These are phyloP conservation scores for Xiphophorus couchianus DNA, from an alignment of 2,113 vertebrate species.

Conservation along the genomic window DNA sequence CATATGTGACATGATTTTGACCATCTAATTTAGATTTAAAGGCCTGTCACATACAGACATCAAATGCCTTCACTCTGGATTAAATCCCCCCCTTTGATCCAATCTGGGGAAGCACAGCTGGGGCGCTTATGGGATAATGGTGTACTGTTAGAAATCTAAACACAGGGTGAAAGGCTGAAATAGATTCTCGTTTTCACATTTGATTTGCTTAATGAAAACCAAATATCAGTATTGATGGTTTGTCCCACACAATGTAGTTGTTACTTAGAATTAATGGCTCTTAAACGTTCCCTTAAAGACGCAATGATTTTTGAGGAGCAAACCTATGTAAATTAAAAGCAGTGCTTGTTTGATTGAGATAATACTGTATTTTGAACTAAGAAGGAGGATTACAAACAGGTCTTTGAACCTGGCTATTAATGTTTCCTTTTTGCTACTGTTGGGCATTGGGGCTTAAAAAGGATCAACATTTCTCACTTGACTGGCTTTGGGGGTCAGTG, in stretches of 20 bases:
- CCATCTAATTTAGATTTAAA: conserved; percentile 53
- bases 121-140: conserved; percentile 1
- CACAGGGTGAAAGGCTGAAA: conserved; percentile 21
- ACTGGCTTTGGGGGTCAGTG: conserved; percentile 18
- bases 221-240: not conserved
- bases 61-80: conserved; percentile 16
- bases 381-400: conserved; percentile 47
- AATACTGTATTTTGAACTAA: conserved; percentile 33
- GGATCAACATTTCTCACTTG: conserved; percentile 29
- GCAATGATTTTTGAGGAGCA: not conserved
- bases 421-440: conserved; percentile 56
- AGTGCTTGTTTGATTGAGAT: conserved; percentile 11
- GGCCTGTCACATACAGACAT: conserved; percentile 45
- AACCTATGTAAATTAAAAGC: conserved; percentile 7
- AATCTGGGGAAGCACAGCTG: conserved; percentile 24
- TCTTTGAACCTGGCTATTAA: conserved; percentile 56
- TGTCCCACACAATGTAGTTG: not conserved
- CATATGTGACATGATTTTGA: conserved; percentile 1
- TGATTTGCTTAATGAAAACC: conserved; percentile 2
- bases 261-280: not conserved
- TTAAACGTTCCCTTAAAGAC: not conserved
- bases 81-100: conserved; percentile 52
- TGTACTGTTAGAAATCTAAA: conserved; percentile 14
- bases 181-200: conserved; percentile 1
- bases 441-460: conserved; percentile 29